phyloP scores from a whole-genome alignment of 2,797 vertebrate genomes.

The Vultur gryphus region DNA sequence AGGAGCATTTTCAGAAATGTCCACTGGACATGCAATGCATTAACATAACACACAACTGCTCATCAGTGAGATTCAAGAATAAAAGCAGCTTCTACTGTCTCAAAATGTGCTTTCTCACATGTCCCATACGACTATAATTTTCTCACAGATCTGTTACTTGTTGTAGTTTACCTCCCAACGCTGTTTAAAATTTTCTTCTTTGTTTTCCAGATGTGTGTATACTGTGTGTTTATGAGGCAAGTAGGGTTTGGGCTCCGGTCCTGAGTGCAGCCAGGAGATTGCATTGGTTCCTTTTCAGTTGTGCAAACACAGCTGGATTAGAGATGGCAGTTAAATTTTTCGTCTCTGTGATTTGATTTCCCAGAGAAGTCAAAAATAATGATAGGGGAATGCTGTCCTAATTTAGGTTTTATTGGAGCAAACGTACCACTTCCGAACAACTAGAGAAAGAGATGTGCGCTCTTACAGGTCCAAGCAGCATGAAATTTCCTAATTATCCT shows the following conservation, averaged over 20 bases:
- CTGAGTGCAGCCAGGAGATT: not conserved
- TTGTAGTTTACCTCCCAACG: not conserved
- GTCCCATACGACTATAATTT: not conserved
- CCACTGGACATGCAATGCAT: not conserved
- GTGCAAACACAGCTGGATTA: conserved; percentile 10
- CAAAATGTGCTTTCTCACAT: not conserved
- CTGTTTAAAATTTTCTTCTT: not conserved
- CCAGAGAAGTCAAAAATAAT: conserved; percentile 26
- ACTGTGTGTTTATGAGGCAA: not conserved
- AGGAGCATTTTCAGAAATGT: not conserved
- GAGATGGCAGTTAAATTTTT: not conserved
- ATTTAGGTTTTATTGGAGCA: conserved; percentile 1
- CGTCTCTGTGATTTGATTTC: not conserved
- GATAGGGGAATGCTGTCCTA: conserved; percentile 25
- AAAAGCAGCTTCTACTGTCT: not conserved
- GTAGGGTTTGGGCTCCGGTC: not conserved
- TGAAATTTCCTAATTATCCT: conserved; percentile 31
- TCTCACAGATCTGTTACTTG: not conserved
- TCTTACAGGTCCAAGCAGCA: not conserved
- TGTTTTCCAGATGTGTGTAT: not conserved
- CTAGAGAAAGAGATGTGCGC: not conserved
- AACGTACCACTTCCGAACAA: not conserved
- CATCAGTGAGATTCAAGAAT: not conserved
- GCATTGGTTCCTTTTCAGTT: not conserved
- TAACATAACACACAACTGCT: not conserved